phyloP scores from a whole-genome alignment of 1,140 invertebrate species.

The Tetragonula clypearis region DNA sequence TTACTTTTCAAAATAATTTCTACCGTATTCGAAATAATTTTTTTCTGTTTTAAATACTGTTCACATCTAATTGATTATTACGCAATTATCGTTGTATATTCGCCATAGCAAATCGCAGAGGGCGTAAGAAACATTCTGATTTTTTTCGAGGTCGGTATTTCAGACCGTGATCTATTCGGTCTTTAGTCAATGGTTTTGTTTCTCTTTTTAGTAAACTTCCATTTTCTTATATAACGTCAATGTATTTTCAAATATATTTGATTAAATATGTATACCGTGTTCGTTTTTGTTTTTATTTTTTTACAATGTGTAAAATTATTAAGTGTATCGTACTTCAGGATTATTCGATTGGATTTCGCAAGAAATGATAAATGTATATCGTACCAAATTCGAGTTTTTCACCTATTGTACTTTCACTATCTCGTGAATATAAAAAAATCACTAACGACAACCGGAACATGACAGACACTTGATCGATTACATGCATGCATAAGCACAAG shows the following conservation, averaged over 20 bases:
- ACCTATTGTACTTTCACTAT: neutral
- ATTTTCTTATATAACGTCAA: neutral
- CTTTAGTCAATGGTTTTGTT: neutral
- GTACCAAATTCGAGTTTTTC: neutral
- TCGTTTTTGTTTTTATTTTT: neutral
- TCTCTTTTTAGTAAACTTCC: slow-evolving; percentile 5
- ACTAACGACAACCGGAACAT: neutral
- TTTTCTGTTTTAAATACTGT: too few relatives aligned
- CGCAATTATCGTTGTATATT: too few relatives aligned
- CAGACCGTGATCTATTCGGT: too few relatives aligned
- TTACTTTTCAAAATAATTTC: too few relatives aligned
- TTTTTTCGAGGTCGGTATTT: too few relatives aligned
- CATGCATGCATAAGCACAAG: too few relatives aligned
- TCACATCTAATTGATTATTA: too few relatives aligned
- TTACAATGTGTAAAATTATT: neutral
- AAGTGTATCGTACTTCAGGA: too few relatives aligned
- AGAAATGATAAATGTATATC: neutral
- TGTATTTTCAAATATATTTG: neutral
- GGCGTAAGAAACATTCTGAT: too few relatives aligned
- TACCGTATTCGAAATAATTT: too few relatives aligned
- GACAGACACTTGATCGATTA: slow-evolving; percentile 6
- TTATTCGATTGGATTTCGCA: neutral
- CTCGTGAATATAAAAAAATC: too few relatives aligned
- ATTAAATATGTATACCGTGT: neutral
- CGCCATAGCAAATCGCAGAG: too few relatives aligned